Conservation (phyloP, 2,113 vertebrate genomes). For the Cyprinus carpio region DNA sequence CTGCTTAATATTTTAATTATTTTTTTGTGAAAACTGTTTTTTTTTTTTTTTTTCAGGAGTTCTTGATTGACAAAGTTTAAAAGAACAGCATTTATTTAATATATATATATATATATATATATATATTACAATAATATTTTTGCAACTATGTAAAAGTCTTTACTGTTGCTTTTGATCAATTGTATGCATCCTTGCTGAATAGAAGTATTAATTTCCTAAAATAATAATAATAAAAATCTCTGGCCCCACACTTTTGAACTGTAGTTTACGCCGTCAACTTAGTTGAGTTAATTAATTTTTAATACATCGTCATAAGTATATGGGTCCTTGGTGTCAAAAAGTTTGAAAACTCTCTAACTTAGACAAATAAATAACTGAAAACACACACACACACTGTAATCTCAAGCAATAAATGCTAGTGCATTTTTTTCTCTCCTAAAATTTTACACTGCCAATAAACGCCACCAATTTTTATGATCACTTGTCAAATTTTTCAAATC, state of each 20-base stretch:
- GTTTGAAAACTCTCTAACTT: not conserved
- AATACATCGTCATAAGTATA: not conserved
- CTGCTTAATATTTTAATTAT: too few species aligned
- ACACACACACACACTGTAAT: not conserved
- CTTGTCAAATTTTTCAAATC: constrained; percentile 34
- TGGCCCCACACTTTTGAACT: not conserved
- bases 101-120: too few species aligned
- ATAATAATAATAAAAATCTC: not conserved
- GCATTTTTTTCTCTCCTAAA: not conserved
- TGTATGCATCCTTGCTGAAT: too few species aligned
- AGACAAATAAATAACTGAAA: not conserved
- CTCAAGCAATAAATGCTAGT: not conserved
- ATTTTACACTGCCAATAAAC: constrained; percentile 23
- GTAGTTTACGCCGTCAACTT: not conserved
- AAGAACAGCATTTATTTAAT: too few species aligned
- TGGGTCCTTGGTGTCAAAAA: not conserved
- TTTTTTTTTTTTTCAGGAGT: too few species aligned
- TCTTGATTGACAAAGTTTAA: too few species aligned
- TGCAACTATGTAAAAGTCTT: too few species aligned
- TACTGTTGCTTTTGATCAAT: too few species aligned
- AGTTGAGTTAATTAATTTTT: not conserved
- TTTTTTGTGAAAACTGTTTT: too few species aligned
- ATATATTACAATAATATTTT: too few species aligned
- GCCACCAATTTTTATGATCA: not conserved
- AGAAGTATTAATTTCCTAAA: too few species aligned